A percentile compares a stretch with the other conserved stretches of the same genome.
Evolutionary conservation across 1,140 invertebrate genomes (phyloP).

Genomic region (Drosophila willistoni): DNA sequence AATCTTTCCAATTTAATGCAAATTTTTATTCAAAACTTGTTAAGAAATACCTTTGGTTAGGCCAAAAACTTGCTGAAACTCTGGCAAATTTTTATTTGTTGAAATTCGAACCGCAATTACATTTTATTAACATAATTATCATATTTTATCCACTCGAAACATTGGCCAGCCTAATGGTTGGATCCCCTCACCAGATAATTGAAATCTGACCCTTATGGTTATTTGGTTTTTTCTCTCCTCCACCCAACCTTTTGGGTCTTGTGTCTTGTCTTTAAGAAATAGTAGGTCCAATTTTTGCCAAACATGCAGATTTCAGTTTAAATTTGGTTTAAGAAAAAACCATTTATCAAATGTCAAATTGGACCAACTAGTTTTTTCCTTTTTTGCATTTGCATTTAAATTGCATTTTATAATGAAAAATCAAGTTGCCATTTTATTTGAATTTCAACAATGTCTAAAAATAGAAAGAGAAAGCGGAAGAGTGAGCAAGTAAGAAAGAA

Average conservation of each 20-base stretch:
- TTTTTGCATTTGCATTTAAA: constrained; percentile 71
- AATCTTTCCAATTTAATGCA: background rate
- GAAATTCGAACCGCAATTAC: constrained; percentile 70
- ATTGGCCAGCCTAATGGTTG: background rate
- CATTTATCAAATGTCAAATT: constrained; percentile 14
- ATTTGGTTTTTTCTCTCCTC: background rate
- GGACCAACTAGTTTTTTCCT: constrained; percentile 18
- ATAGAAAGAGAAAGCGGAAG: constrained; percentile 33
- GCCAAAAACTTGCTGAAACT: background rate
- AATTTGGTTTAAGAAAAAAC: background rate
- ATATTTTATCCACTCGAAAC: constrained; percentile 38
- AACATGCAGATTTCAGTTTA: background rate
- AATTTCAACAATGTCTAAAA: constrained; percentile 75
- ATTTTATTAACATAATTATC: constrained; percentile 70
- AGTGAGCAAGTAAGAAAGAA: background rate
- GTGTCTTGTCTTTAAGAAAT: constrained; percentile 9
- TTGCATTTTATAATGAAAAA: constrained; percentile 59
- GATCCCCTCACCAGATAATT: constrained; percentile 44
- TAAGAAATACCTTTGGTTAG: background rate
- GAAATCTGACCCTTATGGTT: constrained; percentile 56
- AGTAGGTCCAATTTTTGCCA: background rate
- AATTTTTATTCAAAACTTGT: too few relatives aligned
- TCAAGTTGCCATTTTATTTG: constrained; percentile 78
- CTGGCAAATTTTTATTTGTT: constrained; percentile 1
- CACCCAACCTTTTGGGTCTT: background rate